Percentiles rank a stretch among this genome's conserved stretches.
phyloP scores from a whole-genome alignment of 2,797 vertebrate genomes.

The Muscicapa comitata region DNA sequence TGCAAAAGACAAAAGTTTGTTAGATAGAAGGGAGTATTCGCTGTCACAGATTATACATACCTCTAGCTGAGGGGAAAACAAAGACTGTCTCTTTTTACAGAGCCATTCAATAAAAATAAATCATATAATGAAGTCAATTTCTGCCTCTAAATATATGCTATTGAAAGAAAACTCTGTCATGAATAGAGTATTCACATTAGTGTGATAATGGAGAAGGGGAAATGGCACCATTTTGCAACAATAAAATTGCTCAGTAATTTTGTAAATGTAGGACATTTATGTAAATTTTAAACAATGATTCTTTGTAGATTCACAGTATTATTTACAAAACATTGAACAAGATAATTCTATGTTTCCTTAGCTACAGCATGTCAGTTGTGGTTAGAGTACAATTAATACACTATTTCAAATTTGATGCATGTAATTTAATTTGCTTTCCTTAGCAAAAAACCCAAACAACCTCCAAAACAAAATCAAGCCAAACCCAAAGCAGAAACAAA shows the following conservation, averaged over 20 bases:
- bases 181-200: not conserved
- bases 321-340: constrained; percentile 14
- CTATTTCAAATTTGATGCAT: not conserved
- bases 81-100: not conserved
- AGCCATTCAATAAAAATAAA: not conserved
- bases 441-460: not conserved
- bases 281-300: not conserved
- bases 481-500: not conserved
- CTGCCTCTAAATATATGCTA: not conserved
- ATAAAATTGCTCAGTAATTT: constrained; percentile 1
- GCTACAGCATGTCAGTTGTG: not conserved
- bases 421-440: constrained; percentile 14
- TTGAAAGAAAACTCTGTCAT: not conserved
- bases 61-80: not conserved
- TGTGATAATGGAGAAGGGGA: not conserved
- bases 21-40: not conserved
- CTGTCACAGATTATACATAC: not conserved
- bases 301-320: not conserved
- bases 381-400: not conserved
- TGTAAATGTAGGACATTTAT: not conserved
- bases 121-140: not conserved
- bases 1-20: not conserved
- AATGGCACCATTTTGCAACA: not conserved
- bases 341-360: constrained; percentile 42
- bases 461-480: not conserved